phyloP scores from a whole-genome alignment of 2,888 invertebrate species.

The Leptopterna dolabrata region DNA sequence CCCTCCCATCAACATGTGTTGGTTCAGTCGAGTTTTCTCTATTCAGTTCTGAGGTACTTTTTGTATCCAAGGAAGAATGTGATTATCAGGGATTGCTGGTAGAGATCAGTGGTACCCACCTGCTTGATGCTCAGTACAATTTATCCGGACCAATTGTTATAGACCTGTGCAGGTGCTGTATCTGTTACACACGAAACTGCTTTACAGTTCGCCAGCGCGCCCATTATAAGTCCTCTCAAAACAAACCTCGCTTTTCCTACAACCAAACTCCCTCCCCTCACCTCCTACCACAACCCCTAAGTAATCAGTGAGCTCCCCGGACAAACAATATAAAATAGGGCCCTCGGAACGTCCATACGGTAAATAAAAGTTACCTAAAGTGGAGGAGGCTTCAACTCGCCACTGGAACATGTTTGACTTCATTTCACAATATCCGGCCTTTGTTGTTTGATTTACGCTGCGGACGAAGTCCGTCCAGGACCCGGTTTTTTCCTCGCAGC shows the following conservation, averaged over 20 bases:
- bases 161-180: too few species aligned
- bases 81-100: too few species aligned
- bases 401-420: slow-evolving; percentile 47
- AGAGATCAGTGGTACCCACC: too few species aligned
- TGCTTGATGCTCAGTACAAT: too few species aligned
- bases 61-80: too few species aligned
- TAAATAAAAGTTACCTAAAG: slow-evolving; percentile 30
- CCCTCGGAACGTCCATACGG: neutral
- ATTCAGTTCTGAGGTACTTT: too few species aligned
- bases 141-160: too few species aligned
- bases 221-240: neutral
- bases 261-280: too few species aligned
- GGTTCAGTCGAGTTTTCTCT: too few species aligned
- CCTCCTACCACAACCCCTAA: neutral
- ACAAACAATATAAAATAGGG: slow-evolving; percentile 49
- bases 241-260: neutral
- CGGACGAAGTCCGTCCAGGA: neutral
- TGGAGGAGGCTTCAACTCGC: slow-evolving; percentile 44
- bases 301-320: slow-evolving; percentile 1
- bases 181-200: too few species aligned
- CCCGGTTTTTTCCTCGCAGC: neutral
- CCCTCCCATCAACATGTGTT: too few species aligned
- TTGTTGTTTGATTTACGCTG: slow-evolving; percentile 43
- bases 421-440: slow-evolving; percentile 54
- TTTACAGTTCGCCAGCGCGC: too few species aligned